phyloP scores from a whole-genome alignment of 37 sponge, comb jelly and placozoan species.

The Petrosia ficiformis region DNA sequence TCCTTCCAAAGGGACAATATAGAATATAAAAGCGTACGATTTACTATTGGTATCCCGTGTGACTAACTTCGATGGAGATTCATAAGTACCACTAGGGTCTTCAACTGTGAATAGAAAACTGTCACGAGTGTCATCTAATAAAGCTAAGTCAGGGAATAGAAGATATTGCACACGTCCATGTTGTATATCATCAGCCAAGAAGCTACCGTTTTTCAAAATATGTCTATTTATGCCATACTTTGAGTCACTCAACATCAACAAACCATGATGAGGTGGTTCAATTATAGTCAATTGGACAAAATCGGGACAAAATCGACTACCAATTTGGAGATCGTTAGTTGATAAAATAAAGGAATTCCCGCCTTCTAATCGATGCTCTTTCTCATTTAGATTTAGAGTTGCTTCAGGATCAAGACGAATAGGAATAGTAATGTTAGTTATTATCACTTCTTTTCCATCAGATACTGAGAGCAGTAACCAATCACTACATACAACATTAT shows the following conservation, averaged over 20 bases:
- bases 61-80: not conserved
- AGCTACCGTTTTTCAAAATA: conserved; percentile 12
- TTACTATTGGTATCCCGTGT: too few species aligned
- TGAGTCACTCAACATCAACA: conserved; percentile 10
- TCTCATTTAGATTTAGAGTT: not conserved
- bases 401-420: not conserved
- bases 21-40: not conserved
- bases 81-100: conserved; percentile 2
- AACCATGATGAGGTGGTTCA: conserved; percentile 1
- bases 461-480: conserved; percentile 5
- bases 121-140: conserved; percentile 1
- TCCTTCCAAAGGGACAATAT: not conserved
- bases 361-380: not conserved
- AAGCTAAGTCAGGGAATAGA: not conserved
- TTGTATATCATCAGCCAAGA: conserved; percentile 25
- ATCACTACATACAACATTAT: conserved; percentile 13
- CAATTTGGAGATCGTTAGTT: not conserved
- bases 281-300: conserved; percentile 10
- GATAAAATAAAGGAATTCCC: conserved; percentile 14
- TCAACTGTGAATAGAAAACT: not conserved
- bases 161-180: conserved; percentile 21
- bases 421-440: conserved; percentile 12
- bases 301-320: conserved; percentile 28
- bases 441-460: not conserved
- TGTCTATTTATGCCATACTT: not conserved